Base-by-base conservation (phyloP, 2,113 vertebrate genomes). In the Etheostoma cragini region DNA sequence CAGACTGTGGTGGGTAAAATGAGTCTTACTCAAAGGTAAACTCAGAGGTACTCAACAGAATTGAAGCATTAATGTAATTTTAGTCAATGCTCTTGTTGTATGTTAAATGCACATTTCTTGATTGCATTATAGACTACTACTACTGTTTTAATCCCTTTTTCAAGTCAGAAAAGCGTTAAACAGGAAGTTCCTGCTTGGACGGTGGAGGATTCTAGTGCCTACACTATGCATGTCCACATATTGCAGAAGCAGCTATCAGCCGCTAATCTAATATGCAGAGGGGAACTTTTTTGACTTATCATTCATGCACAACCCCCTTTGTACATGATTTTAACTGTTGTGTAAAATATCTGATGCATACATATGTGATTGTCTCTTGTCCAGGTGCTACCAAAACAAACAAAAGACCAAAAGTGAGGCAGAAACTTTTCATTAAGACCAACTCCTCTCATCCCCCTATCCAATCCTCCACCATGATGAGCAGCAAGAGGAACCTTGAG, bases 321-420 rank as follows among this genome's bases (percentile, higher is more conserved):
- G 35, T 38, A 38, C 35, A 38, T 38, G 6, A 38, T 8, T 8
- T 38, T 10, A 38, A 38, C 38, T 38, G 38, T 38, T 38, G 35
- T 38, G 35, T 1, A 8, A 10, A 38, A 38, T n/a, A 7, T 42
- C 19, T 22, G 14, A 69, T 15, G n/a, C 4, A 62, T 16, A 33
- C 72, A 11, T 53, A 14, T 42, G 1, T 56, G 66, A 14, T 17
- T 75, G 46, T 49, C 8, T 15, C 38, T 12, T 70, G 5, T 65
- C 3, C 58, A 85, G 89, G 52, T 60, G 38, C 12, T 0, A 3
- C 5, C 14, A 42, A 49, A 24, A n/a, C 15, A 17, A n/a, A 6
- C 33, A 22, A 17, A 21, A 60, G n/a, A 4, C 74, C 64, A 1
- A 71, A 33, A 21, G 61, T 3, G 47, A 75, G 60, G 71, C 80